Base-by-base conservation (phyloP, 2,888 invertebrate species). In the Norana najaformis region DNA sequence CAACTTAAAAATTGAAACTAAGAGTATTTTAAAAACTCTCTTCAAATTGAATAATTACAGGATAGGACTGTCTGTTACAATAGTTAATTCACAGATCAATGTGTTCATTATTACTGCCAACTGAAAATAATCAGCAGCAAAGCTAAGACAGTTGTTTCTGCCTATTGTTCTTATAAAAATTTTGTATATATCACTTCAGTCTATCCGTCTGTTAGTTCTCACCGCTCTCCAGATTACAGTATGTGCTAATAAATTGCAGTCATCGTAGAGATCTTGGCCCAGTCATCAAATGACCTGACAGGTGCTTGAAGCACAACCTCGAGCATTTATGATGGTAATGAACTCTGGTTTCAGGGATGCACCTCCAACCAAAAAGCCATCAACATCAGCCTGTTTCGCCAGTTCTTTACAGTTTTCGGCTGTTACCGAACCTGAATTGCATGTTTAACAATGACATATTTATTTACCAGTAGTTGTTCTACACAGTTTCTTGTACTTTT, bases 361-460 rank as follows among this genome's bases (percentile, higher is more conserved):
- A 36, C 99, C 99, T 36, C 99, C 99, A 14, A 99, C 99, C n/a
- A 99, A 96, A 95, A 99, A 99, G 14, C 99, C 99, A 95, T 99
- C 99, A 93, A 99, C 98, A 94, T 99, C 99, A 8, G 97, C 96
- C 94, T 98, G 97, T 90, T 96, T 96, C 1, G 97, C 98, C 89
- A 99, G 96, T 93, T 99, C 98, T 94, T 97, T 97, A 92, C 97
- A 97, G 94, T 98, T 99, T 88, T 96, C 96, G 36, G 97, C 98
- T 16, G 98, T 99, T 0, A 99, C 99, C 0, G 99, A 99, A 88
- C 99, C 96, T 95, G 92, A 69, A 91, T 85, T 16, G n/a, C 2
- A 69, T n/a, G n/a, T n/a, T n/a, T n/a, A 69, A 69, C 69, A 69
- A n/a, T 4, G 16, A 69, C 4, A n/a, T 69, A n/a, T 69, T n/a